Conservation (phyloP, 2,113 vertebrate species). For the Sorex araneus region DNA sequence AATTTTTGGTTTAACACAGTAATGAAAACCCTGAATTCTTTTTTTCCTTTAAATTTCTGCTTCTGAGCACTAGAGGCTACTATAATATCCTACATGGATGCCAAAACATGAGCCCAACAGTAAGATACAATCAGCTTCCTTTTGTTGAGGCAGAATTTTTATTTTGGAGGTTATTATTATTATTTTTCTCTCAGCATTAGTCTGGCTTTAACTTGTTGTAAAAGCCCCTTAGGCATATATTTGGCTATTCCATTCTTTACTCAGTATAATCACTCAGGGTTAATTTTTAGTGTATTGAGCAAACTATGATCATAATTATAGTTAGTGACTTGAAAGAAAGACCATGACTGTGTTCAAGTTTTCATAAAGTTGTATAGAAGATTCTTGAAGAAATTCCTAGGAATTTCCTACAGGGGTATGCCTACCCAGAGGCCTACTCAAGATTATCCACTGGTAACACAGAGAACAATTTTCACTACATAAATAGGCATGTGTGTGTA, state of each 20-base stretch:
- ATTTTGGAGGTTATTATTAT: background rate
- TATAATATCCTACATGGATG: background rate
- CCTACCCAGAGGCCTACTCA: no score
- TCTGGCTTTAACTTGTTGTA: background rate
- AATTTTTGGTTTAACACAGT: constrained; percentile 12
- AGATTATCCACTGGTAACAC: background rate
- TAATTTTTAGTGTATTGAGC: constrained; percentile 1
- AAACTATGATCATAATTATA: constrained; percentile 14
- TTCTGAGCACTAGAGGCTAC: background rate
- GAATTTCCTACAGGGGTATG: background rate
- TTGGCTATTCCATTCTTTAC: background rate
- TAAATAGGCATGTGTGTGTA: constrained; percentile 21
- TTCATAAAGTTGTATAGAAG: constrained; percentile 32
- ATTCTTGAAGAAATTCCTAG: constrained; percentile 35
- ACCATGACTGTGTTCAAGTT: background rate
- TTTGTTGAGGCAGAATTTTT: constrained; percentile 5
- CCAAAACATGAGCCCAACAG: background rate
- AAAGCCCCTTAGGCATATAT: background rate
- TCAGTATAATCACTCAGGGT: constrained; percentile 34
- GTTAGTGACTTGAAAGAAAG: constrained; percentile 47
- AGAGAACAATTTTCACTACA: background rate
- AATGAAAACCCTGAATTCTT: background rate
- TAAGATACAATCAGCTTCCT: background rate
- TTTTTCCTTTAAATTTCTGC: background rate
- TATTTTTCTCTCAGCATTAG: background rate